A percentile compares a stretch with the other conserved stretches of the same genome.
phyloP scores from a whole-genome alignment of 2,888 invertebrate species.

The Cheiracanthium punctorium region DNA sequence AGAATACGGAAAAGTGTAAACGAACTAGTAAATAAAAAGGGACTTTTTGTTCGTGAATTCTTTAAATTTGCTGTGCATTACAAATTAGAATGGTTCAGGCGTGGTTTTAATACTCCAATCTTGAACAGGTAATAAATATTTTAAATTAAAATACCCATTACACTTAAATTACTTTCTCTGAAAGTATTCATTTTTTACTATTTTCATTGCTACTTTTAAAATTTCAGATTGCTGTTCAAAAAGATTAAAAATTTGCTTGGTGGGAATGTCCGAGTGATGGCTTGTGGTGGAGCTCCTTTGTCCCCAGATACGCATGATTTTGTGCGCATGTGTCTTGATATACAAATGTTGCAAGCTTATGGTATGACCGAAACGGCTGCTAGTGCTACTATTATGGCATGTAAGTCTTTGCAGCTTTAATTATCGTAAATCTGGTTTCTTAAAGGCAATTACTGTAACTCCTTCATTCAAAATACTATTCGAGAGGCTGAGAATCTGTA shows the following conservation, averaged over 20 bases:
- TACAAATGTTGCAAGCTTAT: slow-evolving; percentile 93
- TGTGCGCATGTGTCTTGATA: slow-evolving; percentile 92
- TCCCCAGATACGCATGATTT: slow-evolving; percentile 96
- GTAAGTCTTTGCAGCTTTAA: slow-evolving; percentile 71
- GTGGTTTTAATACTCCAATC: slow-evolving; percentile 78
- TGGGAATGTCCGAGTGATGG: slow-evolving; percentile 89
- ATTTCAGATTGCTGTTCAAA: slow-evolving; percentile 80
- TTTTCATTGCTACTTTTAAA: not conserved
- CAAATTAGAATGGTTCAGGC: slow-evolving; percentile 89
- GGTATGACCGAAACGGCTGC: slow-evolving; percentile 98
- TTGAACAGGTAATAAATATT: slow-evolving; percentile 76
- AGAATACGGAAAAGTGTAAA: slow-evolving; percentile 97
- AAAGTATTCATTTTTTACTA: too few relatives aligned
- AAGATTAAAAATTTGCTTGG: slow-evolving; percentile 86
- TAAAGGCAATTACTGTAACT: too few relatives aligned
- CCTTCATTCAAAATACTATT: too few relatives aligned
- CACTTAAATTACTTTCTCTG: too few relatives aligned
- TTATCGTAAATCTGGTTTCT: too few relatives aligned
- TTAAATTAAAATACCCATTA: too few relatives aligned
- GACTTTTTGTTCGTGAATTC: slow-evolving; percentile 85
- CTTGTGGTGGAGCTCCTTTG: slow-evolving; percentile 96
- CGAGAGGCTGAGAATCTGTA: too few relatives aligned
- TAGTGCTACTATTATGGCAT: slow-evolving; percentile 81
- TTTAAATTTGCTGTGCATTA: slow-evolving; percentile 97
- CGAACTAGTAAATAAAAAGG: slow-evolving; percentile 89